phyloP scores from a whole-genome alignment of 2,888 invertebrate genomes.

The Pogonocherus hispidulus region DNA sequence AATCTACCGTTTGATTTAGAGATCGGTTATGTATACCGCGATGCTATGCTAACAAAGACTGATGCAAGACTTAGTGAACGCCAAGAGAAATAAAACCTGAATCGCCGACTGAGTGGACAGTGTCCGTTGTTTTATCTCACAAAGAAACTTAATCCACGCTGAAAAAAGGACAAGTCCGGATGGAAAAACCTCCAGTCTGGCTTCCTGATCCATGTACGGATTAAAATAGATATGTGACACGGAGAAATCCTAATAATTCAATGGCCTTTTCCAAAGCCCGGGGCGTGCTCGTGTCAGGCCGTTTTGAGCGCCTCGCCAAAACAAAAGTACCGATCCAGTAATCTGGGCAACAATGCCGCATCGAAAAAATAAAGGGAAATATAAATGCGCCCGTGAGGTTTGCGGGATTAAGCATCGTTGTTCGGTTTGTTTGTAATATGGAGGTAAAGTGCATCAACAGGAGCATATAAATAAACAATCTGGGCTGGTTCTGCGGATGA shows the following conservation, averaged over 20 bases:
- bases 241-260: constrained; percentile 16
- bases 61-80: too few species aligned
- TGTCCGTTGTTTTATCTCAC: too few species aligned
- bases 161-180: too few species aligned
- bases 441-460: not conserved
- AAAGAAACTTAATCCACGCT: too few species aligned
- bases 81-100: too few species aligned
- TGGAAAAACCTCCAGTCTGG: too few species aligned
- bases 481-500: too few species aligned
- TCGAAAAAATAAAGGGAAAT: not conserved
- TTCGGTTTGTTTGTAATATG: not conserved
- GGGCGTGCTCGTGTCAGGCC: constrained; percentile 5
- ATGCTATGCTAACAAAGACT: too few species aligned
- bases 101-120: too few species aligned
- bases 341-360: constrained; percentile 12
- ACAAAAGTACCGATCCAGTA: constrained; percentile 9
- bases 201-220: not conserved
- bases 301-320: constrained; percentile 7
- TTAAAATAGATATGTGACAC: constrained; percentile 14
- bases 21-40: too few species aligned
- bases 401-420: not conserved
- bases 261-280: constrained; percentile 2
- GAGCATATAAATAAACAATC: not conserved
- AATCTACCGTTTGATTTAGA: too few species aligned
- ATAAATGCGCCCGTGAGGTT: not conserved